Conservation (phyloP, 2,113 vertebrate species). For the Morone chrysops region DNA sequence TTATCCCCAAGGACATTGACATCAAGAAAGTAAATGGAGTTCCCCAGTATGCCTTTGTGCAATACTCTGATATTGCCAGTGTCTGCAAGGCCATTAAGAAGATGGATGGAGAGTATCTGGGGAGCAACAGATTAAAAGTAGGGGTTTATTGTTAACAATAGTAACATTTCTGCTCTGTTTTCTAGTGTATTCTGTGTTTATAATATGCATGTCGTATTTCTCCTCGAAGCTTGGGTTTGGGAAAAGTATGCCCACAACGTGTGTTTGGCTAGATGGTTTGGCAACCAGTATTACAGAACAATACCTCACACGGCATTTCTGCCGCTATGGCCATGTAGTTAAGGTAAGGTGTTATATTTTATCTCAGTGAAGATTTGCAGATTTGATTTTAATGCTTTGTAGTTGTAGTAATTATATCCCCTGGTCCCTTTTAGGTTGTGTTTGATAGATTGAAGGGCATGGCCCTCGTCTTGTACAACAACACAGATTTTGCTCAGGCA, state of each 20-base stretch:
- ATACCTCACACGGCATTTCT: conserved; percentile 97
- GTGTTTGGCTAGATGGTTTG: conserved; percentile 98
- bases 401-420: neutral
- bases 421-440: conserved; percentile 87
- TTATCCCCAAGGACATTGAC: conserved; percentile 92
- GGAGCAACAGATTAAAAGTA: conserved; percentile 98
- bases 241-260: conserved; percentile 99
- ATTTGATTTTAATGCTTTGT: conserved; percentile 1
- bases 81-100: conserved; percentile 99
- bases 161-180: neutral
- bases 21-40: conserved; percentile 98
- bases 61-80: conserved; percentile 97
- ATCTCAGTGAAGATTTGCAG: neutral
- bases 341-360: conserved; percentile 86
- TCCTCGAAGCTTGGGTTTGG: conserved; percentile 95
- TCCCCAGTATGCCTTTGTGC: conserved; percentile 97
- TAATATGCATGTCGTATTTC: conserved; percentile 25
- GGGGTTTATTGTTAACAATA: neutral
- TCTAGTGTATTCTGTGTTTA: neutral
- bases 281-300: conserved; percentile 96
- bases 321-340: conserved; percentile 95
- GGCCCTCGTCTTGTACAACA: conserved; percentile 98
- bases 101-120: conserved; percentile 99
- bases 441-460: conserved; percentile 99
- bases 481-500: conserved; percentile 98